Evolutionary conservation across 2,797 vertebrate genomes (phyloP).

Genomic region (Pteropus rufus): DNA sequence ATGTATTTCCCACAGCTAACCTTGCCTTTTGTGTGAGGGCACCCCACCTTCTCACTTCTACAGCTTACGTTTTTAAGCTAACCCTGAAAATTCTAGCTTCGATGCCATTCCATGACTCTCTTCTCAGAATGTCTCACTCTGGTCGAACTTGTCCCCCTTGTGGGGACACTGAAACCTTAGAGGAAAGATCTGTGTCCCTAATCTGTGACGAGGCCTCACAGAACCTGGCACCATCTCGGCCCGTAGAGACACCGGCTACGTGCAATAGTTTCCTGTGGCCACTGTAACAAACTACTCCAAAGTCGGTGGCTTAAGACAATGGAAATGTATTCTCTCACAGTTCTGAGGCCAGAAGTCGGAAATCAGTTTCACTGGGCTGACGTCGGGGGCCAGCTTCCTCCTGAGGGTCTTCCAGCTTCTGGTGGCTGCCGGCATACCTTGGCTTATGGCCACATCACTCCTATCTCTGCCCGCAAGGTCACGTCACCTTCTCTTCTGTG

Average conservation of each 20-base stretch:
- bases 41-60: neutral
- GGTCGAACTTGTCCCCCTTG: neutral
- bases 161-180: neutral
- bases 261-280: neutral
- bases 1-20: neutral
- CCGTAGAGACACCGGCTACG: neutral
- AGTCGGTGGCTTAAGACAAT: neutral
- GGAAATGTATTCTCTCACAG: neutral
- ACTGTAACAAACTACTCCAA: neutral
- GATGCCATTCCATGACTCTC: neutral
- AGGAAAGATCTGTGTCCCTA: neutral
- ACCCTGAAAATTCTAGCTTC: neutral
- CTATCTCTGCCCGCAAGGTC: neutral
- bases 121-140: neutral
- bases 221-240: neutral
- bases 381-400: neutral
- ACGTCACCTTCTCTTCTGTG: neutral
- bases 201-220: neutral
- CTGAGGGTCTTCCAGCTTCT: neutral
- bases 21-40: fast-evolving
- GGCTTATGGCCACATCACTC: neutral
- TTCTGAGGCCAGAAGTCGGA: neutral
- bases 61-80: neutral
- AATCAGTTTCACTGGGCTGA: neutral
- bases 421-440: neutral